phyloP scores from a whole-genome alignment of 2,113 vertebrate species.

The Dendrocopos noguchii region DNA sequence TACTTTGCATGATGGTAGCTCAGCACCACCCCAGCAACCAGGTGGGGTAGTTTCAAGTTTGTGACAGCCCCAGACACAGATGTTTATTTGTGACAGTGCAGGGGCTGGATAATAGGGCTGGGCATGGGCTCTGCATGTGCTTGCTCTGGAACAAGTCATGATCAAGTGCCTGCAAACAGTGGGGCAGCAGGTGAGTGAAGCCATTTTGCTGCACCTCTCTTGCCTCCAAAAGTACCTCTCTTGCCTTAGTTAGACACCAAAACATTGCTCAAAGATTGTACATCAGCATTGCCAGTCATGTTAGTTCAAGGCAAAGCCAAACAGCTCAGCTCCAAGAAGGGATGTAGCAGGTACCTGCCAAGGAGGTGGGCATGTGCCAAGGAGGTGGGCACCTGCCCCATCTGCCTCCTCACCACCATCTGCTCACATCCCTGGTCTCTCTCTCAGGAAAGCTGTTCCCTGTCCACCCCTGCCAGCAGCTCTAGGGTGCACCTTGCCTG shows the following conservation, averaged over 20 bases:
- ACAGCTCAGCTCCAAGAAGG: rapidly evolving
- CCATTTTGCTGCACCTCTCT: not conserved
- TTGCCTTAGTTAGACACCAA: not conserved
- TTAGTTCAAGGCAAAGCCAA: not conserved
- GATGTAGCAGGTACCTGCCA: not conserved
- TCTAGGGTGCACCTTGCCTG: not conserved
- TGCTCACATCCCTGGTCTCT: not conserved
- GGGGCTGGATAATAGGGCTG: not conserved
- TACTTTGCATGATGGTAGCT: not conserved
- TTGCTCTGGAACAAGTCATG: not conserved
- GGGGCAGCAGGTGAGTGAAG: not conserved
- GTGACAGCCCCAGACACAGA: not conserved
- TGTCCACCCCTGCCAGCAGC: rapidly evolving
- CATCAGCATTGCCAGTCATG: not conserved
- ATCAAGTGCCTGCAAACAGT: not conserved
- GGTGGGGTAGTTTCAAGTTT: not conserved
- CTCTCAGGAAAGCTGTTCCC: not conserved
- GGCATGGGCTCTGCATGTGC: not conserved
- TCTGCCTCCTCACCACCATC: not conserved
- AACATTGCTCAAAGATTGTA: not conserved
- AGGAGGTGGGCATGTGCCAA: not conserved
- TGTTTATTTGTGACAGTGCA: not conserved
- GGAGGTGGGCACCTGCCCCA: not conserved
- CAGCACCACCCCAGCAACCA: not conserved
- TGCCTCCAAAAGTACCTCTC: not conserved